Conservation (phyloP, 2,797 vertebrate species). For the Coilia nasus region DNA sequence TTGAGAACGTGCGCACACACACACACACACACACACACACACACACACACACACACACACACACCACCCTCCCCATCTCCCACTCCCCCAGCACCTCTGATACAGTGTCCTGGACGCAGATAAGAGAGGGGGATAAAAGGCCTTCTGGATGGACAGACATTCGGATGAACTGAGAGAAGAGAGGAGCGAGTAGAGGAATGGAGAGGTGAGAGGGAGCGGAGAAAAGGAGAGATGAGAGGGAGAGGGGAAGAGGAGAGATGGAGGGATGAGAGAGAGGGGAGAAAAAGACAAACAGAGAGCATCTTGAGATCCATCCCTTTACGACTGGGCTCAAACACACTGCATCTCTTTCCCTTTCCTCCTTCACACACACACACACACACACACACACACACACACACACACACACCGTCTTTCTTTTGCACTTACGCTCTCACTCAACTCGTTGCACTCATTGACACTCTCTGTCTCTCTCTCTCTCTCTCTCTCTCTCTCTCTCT, state of each 20-base stretch:
- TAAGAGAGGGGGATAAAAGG: conserved; percentile 18
- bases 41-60: background rate
- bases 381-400: background rate
- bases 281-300: background rate
- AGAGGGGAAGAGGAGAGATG: background rate
- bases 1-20: background rate
- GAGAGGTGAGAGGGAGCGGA: background rate
- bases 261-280: too few relatives aligned
- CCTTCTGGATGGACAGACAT: conserved; percentile 7
- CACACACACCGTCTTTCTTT: too few relatives aligned
- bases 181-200: background rate
- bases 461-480: too few relatives aligned
- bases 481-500: background rate
- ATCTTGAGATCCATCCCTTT: conserved; percentile 18
- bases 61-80: background rate
- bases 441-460: too few relatives aligned
- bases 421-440: background rate
- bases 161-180: background rate
- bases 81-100: background rate
- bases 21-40: too few relatives aligned
- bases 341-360: background rate
- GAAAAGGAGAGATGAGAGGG: background rate
- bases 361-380: background rate
- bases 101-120: background rate
- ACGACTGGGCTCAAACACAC: background rate